phyloP scores from a whole-genome alignment of 2,113 vertebrate species.

The Oenanthe oenanthe region DNA sequence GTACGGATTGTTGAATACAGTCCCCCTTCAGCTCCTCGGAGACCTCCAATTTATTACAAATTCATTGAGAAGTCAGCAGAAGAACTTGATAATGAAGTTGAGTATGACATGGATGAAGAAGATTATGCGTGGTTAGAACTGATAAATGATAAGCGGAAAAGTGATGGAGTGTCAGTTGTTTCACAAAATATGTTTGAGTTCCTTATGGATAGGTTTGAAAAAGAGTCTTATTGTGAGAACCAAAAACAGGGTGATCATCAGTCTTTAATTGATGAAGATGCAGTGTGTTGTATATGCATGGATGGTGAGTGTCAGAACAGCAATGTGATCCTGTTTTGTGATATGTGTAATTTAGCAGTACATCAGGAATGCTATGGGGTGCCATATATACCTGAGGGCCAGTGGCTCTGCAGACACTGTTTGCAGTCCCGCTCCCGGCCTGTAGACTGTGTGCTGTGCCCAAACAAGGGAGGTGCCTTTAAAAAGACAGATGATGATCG shows the following conservation, averaged over 20 bases:
- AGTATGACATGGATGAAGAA: slow-evolving; percentile 99
- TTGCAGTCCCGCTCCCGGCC: slow-evolving; percentile 88
- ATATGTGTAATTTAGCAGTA: slow-evolving; percentile 93
- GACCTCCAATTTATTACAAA: slow-evolving; percentile 86
- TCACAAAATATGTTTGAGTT: slow-evolving; percentile 96
- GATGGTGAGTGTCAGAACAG: slow-evolving; percentile 95
- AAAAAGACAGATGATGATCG: slow-evolving; percentile 96
- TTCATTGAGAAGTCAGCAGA: slow-evolving; percentile 91
- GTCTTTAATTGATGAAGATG: slow-evolving; percentile 90
- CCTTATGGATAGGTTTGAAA: slow-evolving; percentile 95
- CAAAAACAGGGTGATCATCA: slow-evolving; percentile 89
- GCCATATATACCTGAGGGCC: slow-evolving; percentile 96
- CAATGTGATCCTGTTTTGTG: slow-evolving; percentile 97
- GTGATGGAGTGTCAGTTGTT: slow-evolving; percentile 89
- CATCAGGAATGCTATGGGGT: slow-evolving; percentile 99
- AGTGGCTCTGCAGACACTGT: slow-evolving; percentile 97
- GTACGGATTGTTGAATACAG: slow-evolving; percentile 94
- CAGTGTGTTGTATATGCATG: slow-evolving; percentile 95
- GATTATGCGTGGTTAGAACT: slow-evolving; percentile 97
- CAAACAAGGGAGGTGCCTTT: slow-evolving; percentile 94
- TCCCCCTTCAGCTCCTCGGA: slow-evolving; percentile 87
- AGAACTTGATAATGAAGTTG: slow-evolving; percentile 95
- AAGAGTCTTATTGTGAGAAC: slow-evolving; percentile 90
- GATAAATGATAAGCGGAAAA: slow-evolving; percentile 89
- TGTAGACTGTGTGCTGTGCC: slow-evolving; percentile 92